Percentiles rank a stretch among this genome's conserved stretches.
Evolutionary conservation across 2,888 invertebrate species (phyloP).

Genomic region (Caenorhabditis macrosperma): DNA sequence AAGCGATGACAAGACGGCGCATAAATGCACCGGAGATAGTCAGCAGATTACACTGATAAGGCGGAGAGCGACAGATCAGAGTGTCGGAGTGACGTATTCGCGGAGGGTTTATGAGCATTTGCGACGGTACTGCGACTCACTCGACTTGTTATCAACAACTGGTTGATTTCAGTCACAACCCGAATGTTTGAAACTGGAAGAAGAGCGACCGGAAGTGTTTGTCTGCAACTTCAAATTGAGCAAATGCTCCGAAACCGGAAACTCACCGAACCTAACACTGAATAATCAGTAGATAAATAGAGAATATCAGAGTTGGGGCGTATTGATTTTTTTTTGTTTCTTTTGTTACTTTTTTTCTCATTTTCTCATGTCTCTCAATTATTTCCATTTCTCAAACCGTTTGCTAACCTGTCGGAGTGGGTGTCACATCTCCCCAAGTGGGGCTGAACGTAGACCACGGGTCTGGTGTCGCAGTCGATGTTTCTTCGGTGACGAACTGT

Average conservation of each 20-base stretch:
- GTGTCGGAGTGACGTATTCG: background rate
- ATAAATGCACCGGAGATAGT: background rate
- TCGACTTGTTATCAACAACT: background rate
- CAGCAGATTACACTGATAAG: constrained; percentile 4
- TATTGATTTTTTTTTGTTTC: no score
- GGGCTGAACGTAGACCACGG: no score
- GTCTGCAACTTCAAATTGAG: background rate
- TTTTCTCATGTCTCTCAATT: no score
- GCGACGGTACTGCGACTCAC: background rate
- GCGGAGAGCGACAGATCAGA: background rate
- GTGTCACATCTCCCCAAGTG: background rate
- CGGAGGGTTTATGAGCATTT: background rate
- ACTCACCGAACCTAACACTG: no score
- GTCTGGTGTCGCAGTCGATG: no score
- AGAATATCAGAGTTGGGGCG: no score
- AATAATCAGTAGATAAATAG: no score
- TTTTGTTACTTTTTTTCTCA: no score
- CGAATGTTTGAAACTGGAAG: background rate
- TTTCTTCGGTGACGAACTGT: no score
- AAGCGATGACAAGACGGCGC: background rate
- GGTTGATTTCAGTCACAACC: background rate
- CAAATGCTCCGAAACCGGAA: no score
- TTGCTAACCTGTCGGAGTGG: background rate
- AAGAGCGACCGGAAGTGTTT: background rate
- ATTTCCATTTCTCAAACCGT: no score